Conservation (phyloP, 1,140 invertebrate species). For the Nautilus pompilius region DNA sequence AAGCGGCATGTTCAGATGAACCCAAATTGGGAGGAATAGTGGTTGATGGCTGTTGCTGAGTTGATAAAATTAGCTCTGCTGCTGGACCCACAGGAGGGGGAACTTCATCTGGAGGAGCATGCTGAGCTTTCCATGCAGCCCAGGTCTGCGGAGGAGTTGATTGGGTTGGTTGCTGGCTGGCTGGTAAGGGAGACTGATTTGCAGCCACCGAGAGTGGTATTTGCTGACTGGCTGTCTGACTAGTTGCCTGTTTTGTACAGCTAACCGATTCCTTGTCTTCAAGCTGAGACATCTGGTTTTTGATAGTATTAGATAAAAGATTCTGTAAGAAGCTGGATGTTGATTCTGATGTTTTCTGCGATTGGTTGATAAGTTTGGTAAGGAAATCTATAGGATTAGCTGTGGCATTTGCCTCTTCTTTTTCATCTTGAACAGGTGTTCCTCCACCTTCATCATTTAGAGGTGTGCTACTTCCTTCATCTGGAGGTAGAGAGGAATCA, state of each 20-base stretch:
- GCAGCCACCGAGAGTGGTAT: background rate
- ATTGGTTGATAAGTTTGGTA: constrained; percentile 43
- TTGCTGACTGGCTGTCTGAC: background rate
- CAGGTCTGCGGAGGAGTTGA: constrained; percentile 22
- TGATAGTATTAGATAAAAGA: constrained; percentile 29
- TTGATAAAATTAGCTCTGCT: background rate
- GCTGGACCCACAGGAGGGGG: background rate
- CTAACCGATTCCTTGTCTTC: background rate
- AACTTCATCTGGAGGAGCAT: constrained; percentile 3
- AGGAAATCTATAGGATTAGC: constrained; percentile 48
- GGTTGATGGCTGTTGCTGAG: background rate
- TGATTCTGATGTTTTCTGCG: constrained; percentile 23
- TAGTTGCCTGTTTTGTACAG: background rate
- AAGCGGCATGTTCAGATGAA: background rate
- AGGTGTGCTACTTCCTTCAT: constrained; percentile 38
- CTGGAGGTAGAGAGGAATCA: too few species aligned
- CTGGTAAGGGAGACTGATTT: background rate
- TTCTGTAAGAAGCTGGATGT: constrained; percentile 39
- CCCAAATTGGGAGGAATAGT: background rate
- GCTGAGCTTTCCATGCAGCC: constrained; percentile 38
- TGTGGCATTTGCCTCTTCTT: background rate
- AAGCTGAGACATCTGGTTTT: constrained; percentile 7
- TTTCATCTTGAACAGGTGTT: constrained; percentile 25
- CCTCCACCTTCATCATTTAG: constrained; percentile 37
- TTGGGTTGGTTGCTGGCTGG: background rate